Base-by-base conservation (phyloP, 2,888 invertebrate genomes). In the Notocelia uddmanniana region DNA sequence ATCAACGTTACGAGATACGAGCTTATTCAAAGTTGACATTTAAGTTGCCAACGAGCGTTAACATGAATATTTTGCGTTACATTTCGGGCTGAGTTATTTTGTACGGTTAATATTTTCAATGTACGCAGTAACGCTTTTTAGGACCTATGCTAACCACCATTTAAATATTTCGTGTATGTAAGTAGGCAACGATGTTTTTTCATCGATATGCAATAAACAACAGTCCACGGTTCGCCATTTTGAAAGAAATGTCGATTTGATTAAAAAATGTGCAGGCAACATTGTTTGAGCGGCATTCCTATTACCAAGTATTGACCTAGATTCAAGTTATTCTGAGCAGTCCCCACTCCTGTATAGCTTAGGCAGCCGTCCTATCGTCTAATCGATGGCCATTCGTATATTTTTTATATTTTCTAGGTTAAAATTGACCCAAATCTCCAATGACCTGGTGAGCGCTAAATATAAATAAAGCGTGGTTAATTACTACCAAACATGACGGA, bases 391-490 rank as follows among this genome's bases (percentile, higher is more conserved):
- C 52, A 50, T 13, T 23, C 26, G 26, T n/a, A 31, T 34, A 55
- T 63, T 34, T 64, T 70, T 64, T 50, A 48, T 15, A 6, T 70
- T 71, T 31, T 66, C 19, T 62, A 59, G 19, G 58, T 59, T 31
- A 66, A 66, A 70, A 45, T 59, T 66, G 59, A 66, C 71, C 71
- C 13, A 60, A 71, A 50, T 71, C 52, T 54, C 54, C 59, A n/a
- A 10, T 71, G 71, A 58, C 66, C 71, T 54, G 45, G 54, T n/a
- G 37, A 21, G 54, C 3, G 23, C 52, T 66, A 9, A 59, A 66
- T 59, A 66, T 71, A 58, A 58, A 58, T 41, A 52, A 66, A 66
- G 23, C 58, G 31, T 19, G 57, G 23, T 18, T 55, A 63, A 63
- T 70, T 23, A 59, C 23, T 26, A 63, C 63, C 63, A 58, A 58